Evolutionary conservation across 2,797 vertebrate genomes (phyloP).

Genomic region (Chaetophractus vellerosus): DNA sequence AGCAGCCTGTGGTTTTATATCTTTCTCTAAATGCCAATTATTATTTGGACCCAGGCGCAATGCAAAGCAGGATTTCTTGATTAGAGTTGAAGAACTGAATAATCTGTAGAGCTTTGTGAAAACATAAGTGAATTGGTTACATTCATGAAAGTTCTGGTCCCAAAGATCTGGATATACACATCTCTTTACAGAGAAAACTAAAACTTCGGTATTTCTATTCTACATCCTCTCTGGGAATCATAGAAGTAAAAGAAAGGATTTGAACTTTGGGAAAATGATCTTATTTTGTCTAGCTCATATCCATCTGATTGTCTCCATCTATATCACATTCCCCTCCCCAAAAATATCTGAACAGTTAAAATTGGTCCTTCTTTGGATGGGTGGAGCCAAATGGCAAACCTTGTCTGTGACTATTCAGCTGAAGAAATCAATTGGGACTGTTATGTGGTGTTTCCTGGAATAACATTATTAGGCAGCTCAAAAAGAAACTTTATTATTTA

Average conservation of each 20-base stretch:
- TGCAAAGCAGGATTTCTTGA: neutral
- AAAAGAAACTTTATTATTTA: neutral
- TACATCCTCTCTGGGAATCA: neutral
- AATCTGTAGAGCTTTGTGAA: neutral
- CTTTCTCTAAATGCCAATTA: neutral
- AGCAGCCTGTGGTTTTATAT: neutral
- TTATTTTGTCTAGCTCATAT: neutral
- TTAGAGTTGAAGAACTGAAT: neutral
- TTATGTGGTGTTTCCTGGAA: neutral
- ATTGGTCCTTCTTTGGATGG: neutral
- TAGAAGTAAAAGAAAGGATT: neutral
- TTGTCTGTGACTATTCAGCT: neutral
- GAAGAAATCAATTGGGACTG: neutral
- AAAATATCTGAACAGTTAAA: neutral
- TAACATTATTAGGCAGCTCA: neutral
- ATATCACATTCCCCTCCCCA: neutral
- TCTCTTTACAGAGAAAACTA: neutral
- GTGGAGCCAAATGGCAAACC: neutral
- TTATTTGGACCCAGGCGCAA: slow-evolving; percentile 31
- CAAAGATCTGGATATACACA: neutral
- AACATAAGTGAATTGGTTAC: neutral
- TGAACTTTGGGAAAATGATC: neutral
- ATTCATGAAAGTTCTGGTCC: neutral
- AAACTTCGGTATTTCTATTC: neutral
- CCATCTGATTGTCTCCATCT: neutral